phyloP scores from a whole-genome alignment of 2,113 vertebrate genomes.

The Rhinolophus sinicus region DNA sequence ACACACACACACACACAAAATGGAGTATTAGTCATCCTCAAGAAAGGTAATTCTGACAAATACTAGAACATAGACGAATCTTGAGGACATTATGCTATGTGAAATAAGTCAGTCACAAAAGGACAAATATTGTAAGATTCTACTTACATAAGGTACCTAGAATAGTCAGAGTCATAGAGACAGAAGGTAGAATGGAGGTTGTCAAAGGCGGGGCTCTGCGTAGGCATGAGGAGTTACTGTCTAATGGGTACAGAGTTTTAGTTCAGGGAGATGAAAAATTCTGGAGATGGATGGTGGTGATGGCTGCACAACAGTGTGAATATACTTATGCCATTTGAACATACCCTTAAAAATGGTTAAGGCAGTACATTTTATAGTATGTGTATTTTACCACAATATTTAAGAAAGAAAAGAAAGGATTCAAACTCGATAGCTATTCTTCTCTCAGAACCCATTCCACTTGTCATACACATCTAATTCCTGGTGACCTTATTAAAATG shows the following conservation, averaged over 20 bases:
- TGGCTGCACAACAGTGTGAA: accelerated
- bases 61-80: accelerated
- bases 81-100: neutral
- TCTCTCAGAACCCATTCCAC: conserved; percentile 4
- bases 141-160: neutral
- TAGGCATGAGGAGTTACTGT: no score
- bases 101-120: neutral
- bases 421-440: neutral
- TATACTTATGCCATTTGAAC: neutral
- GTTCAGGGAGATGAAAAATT: neutral
- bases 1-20: accelerated
- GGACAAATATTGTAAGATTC: neutral
- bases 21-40: neutral
- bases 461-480: neutral
- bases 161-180: neutral
- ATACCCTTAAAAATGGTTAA: neutral
- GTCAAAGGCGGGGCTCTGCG: accelerated
- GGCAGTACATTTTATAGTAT: neutral
- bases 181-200: accelerated
- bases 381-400: neutral
- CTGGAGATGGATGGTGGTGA: neutral
- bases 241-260: neutral
- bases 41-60: neutral
- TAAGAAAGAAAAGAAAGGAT: neutral
- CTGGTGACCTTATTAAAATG: neutral